Evolutionary conservation across 2,888 invertebrate species (phyloP), one percentile per base, ranked within the genome.

Genomic region (Melanargia galathea): DNA sequence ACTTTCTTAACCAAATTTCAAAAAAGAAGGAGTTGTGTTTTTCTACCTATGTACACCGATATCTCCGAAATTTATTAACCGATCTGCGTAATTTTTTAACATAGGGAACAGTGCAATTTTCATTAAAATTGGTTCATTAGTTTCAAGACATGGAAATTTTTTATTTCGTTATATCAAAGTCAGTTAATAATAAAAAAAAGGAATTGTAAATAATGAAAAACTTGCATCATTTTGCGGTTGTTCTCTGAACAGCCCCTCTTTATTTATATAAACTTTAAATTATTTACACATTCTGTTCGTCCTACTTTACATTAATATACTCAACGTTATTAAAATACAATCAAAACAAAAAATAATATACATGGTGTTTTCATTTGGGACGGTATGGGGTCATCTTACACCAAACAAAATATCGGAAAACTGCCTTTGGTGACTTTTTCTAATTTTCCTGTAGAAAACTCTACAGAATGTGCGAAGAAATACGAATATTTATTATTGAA

Each of bases 221-320:
- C 51, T 22, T 46, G 20, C 38, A n/a, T 70, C 64, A 71, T 69
- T 72, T 82, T 80, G 86, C 79, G 77, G 84, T 73, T 73, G 81
- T 83, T 75, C 91, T 91, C 84, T 78, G 91, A 87, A 89, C 81
- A 81, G 74, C 83, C 84, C 81, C 83, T 83, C 81, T 90, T 91
- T 91, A 91, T 91, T 87, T 89, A 87, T 88, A 91, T 90, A 91
- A 91, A 90, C 91, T 90, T 91, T 91, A 90, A 90, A 84, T 89
- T 90, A 90, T 90, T 86, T 91, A 90, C 90, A 91, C 82, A 86
- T 89, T 90, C 87, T 81, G 82, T 82, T 84, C 82, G 73, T 75
- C 82, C 91, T 91, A 91, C 91, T 90, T 90, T 90, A 90, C 90
- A 90, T 87, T 88, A 88, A 85, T 87, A 88, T 86, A 78, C 75